A percentile compares a stretch with the other conserved stretches of the same genome.
Conservation (phyloP, 2,888 invertebrate genomes). For the Drosophila anomalata region DNA sequence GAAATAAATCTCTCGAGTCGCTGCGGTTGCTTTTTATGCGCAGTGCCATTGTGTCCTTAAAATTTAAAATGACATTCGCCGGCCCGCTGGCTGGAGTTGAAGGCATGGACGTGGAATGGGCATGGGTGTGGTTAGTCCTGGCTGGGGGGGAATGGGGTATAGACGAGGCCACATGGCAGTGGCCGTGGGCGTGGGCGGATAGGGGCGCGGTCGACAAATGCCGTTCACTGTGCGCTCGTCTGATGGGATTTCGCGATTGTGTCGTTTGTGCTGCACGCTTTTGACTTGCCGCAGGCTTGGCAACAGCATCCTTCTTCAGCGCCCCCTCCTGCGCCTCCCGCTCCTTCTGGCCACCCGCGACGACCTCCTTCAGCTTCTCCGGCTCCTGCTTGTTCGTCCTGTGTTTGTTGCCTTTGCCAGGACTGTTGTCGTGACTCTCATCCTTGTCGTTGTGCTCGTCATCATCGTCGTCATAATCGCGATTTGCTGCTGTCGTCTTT, state of each 20-base stretch:
- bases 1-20: slow-evolving; percentile 87
- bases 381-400: slow-evolving; percentile 16
- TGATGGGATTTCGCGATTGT: slow-evolving; percentile 83
- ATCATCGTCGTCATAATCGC: slow-evolving; percentile 80
- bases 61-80: slow-evolving; percentile 80
- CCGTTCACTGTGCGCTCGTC: slow-evolving; percentile 83
- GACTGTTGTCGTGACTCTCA: slow-evolving; percentile 53
- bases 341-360: slow-evolving; percentile 16
- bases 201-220: slow-evolving; percentile 70
- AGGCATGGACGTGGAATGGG: slow-evolving; percentile 21
- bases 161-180: slow-evolving; percentile 62
- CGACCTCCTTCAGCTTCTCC: slow-evolving; percentile 7
- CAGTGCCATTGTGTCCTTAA: slow-evolving; percentile 93
- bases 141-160: slow-evolving; percentile 23
- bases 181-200: slow-evolving; percentile 33
- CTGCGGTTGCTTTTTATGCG: slow-evolving; percentile 87
- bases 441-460: slow-evolving; percentile 69
- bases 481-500: slow-evolving; percentile 73
- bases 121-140: slow-evolving; percentile 78
- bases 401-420: slow-evolving; percentile 34
- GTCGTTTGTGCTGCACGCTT: slow-evolving; percentile 76
- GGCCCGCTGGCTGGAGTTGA: slow-evolving; percentile 42
- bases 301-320: slow-evolving; percentile 30
- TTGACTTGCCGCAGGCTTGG: slow-evolving; percentile 72
- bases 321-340: slow-evolving; percentile 7